Conservation (phyloP, 2,113 vertebrate genomes). For the Passerina amoena region DNA sequence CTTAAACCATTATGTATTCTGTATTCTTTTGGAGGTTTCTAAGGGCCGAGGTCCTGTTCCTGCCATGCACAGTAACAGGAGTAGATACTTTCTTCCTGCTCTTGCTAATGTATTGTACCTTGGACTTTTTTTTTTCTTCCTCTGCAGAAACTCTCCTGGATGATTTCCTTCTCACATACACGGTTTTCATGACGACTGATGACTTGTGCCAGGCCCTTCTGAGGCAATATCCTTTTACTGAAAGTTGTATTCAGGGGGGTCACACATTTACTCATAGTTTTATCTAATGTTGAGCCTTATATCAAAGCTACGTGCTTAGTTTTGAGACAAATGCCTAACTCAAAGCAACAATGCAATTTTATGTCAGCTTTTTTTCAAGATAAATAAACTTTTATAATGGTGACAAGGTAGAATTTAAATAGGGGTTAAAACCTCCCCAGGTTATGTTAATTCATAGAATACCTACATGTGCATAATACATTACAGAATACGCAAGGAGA, state of each 20-base stretch:
- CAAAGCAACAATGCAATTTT: not conserved
- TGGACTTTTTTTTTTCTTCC: slow-evolving; percentile 46
- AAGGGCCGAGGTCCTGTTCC: fast-evolving
- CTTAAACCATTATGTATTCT: not conserved
- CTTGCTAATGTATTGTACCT: not conserved
- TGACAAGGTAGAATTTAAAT: not conserved
- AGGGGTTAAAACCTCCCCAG: not conserved
- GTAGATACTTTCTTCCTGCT: not conserved
- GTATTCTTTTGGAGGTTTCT: not conserved
- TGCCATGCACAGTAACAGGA: not conserved
- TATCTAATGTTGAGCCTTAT: not conserved
- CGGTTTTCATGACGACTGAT: slow-evolving; percentile 94
- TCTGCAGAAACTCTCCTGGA: slow-evolving; percentile 89
- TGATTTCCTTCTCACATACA: slow-evolving; percentile 96
- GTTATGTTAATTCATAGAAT: not conserved
- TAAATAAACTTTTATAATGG: not conserved
- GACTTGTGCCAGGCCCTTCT: slow-evolving; percentile 95
- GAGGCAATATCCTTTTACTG: slow-evolving; percentile 94
- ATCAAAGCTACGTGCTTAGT: not conserved
- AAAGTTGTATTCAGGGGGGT: not conserved
- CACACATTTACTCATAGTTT: not conserved
- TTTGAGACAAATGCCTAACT: not conserved
- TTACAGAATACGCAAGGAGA: not conserved
- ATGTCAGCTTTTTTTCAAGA: not conserved
- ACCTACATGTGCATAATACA: not conserved